These are phyloP conservation scores for Ochotona princeps DNA, from an alignment of 2,113 vertebrate species.

Conservation along the genomic window DNA sequence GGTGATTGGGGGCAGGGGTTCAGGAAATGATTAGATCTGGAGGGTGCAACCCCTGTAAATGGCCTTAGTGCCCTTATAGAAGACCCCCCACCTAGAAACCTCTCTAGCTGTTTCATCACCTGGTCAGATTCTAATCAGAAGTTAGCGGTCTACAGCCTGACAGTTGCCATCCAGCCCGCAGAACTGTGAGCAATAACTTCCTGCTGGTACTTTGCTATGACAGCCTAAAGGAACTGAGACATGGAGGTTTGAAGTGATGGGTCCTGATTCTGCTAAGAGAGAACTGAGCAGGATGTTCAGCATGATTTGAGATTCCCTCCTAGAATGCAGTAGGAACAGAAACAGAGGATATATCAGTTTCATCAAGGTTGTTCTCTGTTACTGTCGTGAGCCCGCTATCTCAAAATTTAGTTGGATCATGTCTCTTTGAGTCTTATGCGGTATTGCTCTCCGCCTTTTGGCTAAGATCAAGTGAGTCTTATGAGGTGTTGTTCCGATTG, in stretches of 20 bases:
- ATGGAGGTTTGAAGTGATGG: rapidly evolving
- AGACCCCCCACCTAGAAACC: background rate
- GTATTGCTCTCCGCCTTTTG: too few species aligned
- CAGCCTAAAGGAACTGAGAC: background rate
- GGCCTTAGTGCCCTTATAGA: background rate
- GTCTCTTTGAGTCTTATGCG: background rate
- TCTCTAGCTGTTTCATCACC: background rate
- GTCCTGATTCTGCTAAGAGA: too few species aligned
- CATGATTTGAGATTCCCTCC: rapidly evolving
- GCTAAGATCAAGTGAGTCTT: too few species aligned
- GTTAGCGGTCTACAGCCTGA: background rate
- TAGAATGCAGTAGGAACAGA: background rate
- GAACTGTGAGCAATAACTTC: background rate
- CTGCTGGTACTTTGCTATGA: too few species aligned
- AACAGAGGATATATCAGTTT: rapidly evolving
- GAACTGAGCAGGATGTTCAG: rapidly evolving
- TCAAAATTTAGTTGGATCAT: too few species aligned
- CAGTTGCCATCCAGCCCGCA: too few species aligned
- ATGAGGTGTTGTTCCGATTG: background rate
- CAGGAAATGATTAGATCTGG: background rate
- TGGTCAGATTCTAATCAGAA: background rate
- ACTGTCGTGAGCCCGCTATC: background rate
- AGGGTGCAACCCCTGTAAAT: too few species aligned
- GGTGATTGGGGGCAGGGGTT: background rate
- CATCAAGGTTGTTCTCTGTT: rapidly evolving